Percentiles rank a stretch among this genome's conserved stretches.
phyloP scores from a whole-genome alignment of 1,140 invertebrate genomes.

The Lerema accius region DNA sequence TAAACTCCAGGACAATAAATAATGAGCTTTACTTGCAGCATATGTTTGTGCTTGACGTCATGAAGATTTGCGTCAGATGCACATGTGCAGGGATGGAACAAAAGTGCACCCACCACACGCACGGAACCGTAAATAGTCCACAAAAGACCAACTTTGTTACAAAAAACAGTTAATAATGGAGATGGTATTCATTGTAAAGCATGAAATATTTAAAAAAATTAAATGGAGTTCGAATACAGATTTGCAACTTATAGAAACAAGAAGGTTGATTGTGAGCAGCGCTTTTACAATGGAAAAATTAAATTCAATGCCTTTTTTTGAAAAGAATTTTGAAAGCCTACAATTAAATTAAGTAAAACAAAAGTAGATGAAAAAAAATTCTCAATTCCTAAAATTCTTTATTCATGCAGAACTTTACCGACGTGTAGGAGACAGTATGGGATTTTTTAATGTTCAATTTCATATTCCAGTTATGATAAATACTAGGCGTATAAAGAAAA shows the following conservation, averaged over 20 bases:
- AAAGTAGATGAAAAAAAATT: no score
- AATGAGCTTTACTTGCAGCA: conserved; percentile 24
- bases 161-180: not conserved
- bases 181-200: not conserved
- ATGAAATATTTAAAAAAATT: not conserved
- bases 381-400: no score
- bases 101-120: conserved; percentile 45
- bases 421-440: no score
- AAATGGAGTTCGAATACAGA: not conserved
- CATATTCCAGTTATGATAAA: no score
- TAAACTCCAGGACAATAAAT: conserved; percentile 6
- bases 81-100: conserved; percentile 41
- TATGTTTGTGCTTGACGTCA: conserved; percentile 44
- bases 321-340: no score
- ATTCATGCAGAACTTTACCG: no score
- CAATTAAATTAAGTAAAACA: no score
- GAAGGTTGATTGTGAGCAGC: no score
- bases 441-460: no score
- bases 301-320: no score
- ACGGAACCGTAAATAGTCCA: conserved; percentile 37
- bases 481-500: no score
- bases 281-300: no score
- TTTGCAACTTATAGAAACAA: not conserved
- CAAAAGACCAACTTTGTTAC: not conserved
- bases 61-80: conserved; percentile 42